Percentiles rank a stretch among this genome's conserved stretches.
Conservation (phyloP, 2,888 invertebrate species). For the Acronicta psi region DNA sequence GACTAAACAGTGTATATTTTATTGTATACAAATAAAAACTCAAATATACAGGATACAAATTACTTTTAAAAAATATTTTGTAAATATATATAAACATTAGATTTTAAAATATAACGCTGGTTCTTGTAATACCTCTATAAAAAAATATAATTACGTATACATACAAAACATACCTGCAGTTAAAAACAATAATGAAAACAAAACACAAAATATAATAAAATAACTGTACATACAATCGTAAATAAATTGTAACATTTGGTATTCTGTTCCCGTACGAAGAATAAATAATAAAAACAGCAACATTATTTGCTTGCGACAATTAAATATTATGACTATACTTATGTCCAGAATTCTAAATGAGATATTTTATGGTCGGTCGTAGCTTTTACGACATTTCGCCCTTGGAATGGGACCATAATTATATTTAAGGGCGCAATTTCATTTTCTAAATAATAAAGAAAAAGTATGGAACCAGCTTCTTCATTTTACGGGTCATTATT, state of each 20-base stretch:
- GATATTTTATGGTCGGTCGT: slow-evolving; percentile 37
- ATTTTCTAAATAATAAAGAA: slow-evolving; percentile 47
- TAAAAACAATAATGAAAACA: too few species aligned
- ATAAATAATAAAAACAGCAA: slow-evolving; percentile 35
- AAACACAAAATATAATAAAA: too few species aligned
- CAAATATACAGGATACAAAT: too few species aligned
- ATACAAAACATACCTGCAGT: too few species aligned
- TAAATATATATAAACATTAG: too few species aligned
- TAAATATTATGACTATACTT: slow-evolving; percentile 36
- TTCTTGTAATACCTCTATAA: too few species aligned
- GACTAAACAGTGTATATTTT: too few species aligned
- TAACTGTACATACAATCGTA: too few species aligned
- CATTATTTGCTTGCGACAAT: slow-evolving; percentile 31
- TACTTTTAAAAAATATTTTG: too few species aligned
- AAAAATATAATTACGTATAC: too few species aligned
- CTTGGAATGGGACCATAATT: slow-evolving; percentile 36
- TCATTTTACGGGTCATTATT: slow-evolving; percentile 16
- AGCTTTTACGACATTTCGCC: slow-evolving; percentile 38
- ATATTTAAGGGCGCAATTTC: slow-evolving; percentile 40
- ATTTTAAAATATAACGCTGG: too few species aligned
- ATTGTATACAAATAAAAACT: too few species aligned
- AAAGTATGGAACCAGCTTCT: slow-evolving; percentile 23
- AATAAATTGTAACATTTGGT: not conserved
- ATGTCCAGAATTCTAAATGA: slow-evolving; percentile 44
- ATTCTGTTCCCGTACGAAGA: slow-evolving; percentile 25